Percentiles rank a stretch among this genome's conserved stretches.
phyloP scores from a whole-genome alignment of 2,797 vertebrate species.

The Gouania willdenowi region DNA sequence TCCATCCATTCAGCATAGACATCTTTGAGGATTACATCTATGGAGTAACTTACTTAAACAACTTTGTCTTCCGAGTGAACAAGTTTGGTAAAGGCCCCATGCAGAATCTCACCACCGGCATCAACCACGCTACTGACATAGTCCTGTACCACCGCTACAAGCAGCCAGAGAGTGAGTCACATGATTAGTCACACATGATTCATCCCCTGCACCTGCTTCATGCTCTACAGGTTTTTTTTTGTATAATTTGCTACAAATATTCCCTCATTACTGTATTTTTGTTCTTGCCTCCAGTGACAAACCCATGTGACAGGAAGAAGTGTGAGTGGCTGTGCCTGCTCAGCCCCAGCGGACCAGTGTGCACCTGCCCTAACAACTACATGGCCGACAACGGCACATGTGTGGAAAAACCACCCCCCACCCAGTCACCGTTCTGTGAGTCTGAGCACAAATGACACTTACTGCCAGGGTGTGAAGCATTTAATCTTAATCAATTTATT shows the following conservation, averaged over 20 bases:
- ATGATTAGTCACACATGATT: no score
- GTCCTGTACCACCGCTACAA: constrained; percentile 94
- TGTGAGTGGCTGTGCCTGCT: constrained; percentile 96
- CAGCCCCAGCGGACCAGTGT: constrained; percentile 92
- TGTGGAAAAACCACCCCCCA: constrained; percentile 77
- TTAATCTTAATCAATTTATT: no score
- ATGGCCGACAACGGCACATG: constrained; percentile 91
- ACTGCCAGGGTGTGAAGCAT: no score
- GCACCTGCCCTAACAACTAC: constrained; percentile 91
- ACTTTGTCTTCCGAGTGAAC: constrained; percentile 93
- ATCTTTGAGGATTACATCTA: constrained; percentile 98
- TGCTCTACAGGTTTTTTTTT: background rate
- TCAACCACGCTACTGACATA: constrained; percentile 92
- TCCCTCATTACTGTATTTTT: background rate
- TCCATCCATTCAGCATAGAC: constrained; percentile 95
- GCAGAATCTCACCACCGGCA: constrained; percentile 88
- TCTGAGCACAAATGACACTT: constrained; percentile 1
- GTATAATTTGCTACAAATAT: no score
- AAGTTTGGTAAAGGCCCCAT: constrained; percentile 89
- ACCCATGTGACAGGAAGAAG: constrained; percentile 96
- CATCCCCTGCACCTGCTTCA: no score
- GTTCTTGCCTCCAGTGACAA: constrained; percentile 75
- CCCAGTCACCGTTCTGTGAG: constrained; percentile 82
- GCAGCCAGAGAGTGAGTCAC: constrained; percentile 86
- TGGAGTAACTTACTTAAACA: constrained; percentile 93